These are phyloP conservation scores for Platygyra sinensis DNA, from an alignment of 64 coral and sea anemone species.

Conservation along the genomic window DNA sequence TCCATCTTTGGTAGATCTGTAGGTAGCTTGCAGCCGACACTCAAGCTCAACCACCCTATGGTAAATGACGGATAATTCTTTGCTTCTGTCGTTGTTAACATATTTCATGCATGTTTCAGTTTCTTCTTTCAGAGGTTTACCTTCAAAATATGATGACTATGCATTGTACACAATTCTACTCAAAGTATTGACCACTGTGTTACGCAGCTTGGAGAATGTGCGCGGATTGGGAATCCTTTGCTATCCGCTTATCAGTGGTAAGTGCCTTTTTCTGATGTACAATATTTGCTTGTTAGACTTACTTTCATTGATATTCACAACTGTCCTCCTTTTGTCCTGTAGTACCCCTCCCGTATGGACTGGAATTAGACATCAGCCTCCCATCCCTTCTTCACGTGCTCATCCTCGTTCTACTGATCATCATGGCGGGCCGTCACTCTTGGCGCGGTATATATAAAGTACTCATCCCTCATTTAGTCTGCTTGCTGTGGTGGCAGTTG, in stretches of 20 bases:
- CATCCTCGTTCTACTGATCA: constrained; percentile 70
- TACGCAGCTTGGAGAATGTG: constrained; percentile 61
- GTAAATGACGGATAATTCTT: not conserved
- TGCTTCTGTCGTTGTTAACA: not conserved
- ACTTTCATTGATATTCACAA: not conserved
- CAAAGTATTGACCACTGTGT: constrained; percentile 66
- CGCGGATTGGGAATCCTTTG: constrained; percentile 66
- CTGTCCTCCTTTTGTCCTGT: not conserved
- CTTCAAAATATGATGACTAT: constrained; percentile 83
- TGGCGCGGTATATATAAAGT: constrained; percentile 89
- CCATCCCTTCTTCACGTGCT: constrained; percentile 72
- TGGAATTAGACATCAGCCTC: constrained; percentile 74
- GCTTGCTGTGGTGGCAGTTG: constrained; percentile 84
- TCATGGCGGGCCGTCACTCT: constrained; percentile 83
- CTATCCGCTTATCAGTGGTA: constrained; percentile 53
- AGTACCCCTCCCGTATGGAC: constrained; percentile 68
- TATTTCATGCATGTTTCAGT: constrained; percentile 21
- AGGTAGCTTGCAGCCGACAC: too few relatives aligned
- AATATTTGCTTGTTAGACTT: not conserved
- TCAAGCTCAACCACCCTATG: too few relatives aligned
- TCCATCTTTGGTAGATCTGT: too few relatives aligned
- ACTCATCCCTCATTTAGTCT: constrained; percentile 76
- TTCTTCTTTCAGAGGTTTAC: constrained; percentile 81
- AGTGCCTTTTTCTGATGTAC: not conserved
- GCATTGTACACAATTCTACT: constrained; percentile 85